These are phyloP conservation scores for Gymnoscelis rufifasciata DNA, from an alignment of 2,888 invertebrate genomes.

Conservation along the genomic window DNA sequence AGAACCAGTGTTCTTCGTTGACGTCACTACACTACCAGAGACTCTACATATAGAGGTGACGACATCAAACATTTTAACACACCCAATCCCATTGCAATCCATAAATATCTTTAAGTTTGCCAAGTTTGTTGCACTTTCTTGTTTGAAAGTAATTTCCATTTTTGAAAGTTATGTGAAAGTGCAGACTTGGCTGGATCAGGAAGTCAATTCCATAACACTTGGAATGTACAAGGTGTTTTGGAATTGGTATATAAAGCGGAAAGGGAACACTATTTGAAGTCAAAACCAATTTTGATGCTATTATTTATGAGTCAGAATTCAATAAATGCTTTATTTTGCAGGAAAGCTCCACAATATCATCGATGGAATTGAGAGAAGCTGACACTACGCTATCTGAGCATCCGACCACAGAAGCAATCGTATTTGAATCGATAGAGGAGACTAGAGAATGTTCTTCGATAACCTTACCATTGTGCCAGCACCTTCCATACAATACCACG, in stretches of 20 bases:
- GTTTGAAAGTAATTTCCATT: neutral
- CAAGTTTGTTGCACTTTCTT: conserved; percentile 1
- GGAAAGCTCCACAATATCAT: conserved; percentile 72
- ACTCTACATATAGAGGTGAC: conserved; percentile 65
- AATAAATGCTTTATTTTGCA: conserved; percentile 34
- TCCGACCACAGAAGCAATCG: conserved; percentile 61
- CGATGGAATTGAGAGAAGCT: conserved; percentile 60
- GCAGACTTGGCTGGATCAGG: neutral
- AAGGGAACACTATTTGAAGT: too few species aligned
- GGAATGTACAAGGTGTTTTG: too few species aligned
- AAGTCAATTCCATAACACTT: too few species aligned
- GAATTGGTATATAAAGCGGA: too few species aligned
- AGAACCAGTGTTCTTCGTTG: conserved; percentile 55
- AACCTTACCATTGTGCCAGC: conserved; percentile 84
- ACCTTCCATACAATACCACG: conserved; percentile 87
- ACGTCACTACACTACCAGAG: conserved; percentile 53
- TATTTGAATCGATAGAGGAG: conserved; percentile 72
- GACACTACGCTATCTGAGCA: conserved; percentile 57
- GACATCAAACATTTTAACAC: too few species aligned
- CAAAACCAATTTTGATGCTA: too few species aligned
- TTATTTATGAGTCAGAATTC: neutral
- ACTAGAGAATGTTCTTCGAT: conserved; percentile 83
- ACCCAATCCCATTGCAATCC: too few species aligned
- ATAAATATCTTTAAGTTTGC: neutral
- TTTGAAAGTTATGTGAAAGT: conserved; percentile 7